A percentile compares a stretch with the other conserved stretches of the same genome.
phyloP scores from a whole-genome alignment of 2,797 vertebrate species.

The Sebastes steindachneri region DNA sequence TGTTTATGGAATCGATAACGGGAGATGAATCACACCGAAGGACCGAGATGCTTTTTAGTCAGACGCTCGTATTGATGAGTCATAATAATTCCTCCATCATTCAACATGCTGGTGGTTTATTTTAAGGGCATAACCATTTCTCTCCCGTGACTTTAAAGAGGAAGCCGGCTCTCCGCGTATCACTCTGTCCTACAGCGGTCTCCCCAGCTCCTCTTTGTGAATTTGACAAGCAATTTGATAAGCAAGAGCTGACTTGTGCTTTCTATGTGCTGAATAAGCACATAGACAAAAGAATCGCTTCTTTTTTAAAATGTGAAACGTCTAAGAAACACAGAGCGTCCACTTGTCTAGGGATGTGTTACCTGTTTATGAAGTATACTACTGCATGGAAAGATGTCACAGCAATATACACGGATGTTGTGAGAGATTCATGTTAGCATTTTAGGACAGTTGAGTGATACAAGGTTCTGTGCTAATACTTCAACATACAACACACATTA shows the following conservation, averaged over 20 bases:
- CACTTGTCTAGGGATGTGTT: constrained; percentile 46
- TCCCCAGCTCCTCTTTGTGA: constrained; percentile 54
- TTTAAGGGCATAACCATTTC: constrained; percentile 21
- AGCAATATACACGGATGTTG: neutral
- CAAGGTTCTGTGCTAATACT: neutral
- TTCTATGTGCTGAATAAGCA: constrained; percentile 69
- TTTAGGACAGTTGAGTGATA: constrained; percentile 1
- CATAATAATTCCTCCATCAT: constrained; percentile 28
- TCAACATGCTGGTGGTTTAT: constrained; percentile 27
- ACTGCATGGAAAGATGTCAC: constrained; percentile 31
- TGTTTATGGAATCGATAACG: neutral
- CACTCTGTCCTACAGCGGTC: constrained; percentile 45
- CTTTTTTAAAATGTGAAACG: constrained; percentile 36
- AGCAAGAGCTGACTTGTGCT: constrained; percentile 62
- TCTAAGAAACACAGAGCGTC: constrained; percentile 28
- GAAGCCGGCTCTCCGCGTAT: constrained; percentile 21
- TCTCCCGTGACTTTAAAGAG: constrained; percentile 29
- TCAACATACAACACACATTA: neutral
- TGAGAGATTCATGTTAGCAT: constrained; percentile 6
- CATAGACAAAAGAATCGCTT: constrained; percentile 23
- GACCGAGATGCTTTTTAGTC: neutral
- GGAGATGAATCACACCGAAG: constrained; percentile 9
- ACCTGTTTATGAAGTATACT: constrained; percentile 33
- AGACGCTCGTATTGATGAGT: constrained; percentile 11
- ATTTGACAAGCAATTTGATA: constrained; percentile 71